Conservation (phyloP, 2,113 vertebrate species). For the Rana temporaria region DNA sequence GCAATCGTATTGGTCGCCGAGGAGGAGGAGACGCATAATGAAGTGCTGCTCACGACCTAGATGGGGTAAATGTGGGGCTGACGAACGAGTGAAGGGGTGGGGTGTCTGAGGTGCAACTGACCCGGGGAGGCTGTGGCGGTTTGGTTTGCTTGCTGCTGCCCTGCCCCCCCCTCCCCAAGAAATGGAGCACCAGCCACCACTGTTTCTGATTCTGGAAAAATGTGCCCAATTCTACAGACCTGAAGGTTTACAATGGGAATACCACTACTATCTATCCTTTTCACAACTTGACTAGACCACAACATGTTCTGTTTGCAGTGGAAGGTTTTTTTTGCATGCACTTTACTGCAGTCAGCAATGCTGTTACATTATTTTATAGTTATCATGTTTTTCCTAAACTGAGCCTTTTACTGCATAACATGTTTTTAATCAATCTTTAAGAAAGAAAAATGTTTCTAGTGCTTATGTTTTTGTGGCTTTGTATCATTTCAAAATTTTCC, state of each 20-base stretch:
- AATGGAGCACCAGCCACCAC: no score
- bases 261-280: background rate
- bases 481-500: background rate
- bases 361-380: background rate
- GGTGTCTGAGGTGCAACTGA: no score
- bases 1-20: no score
- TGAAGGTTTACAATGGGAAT: background rate
- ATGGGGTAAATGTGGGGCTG: no score
- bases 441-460: background rate
- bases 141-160: no score
- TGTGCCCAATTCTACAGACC: no score
- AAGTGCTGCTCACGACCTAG: no score
- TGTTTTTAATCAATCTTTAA: constrained; percentile 4
- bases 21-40: no score
- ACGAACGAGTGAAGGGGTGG: no score
- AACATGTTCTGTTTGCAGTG: background rate
- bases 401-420: background rate
- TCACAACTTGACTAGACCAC: background rate
- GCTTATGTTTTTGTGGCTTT: background rate
- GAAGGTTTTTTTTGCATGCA: background rate
- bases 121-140: no score
- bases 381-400: background rate
- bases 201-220: no score
- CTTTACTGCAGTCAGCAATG: constrained; percentile 41
- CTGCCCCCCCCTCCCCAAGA: no score